Conservation (phyloP, 2,113 vertebrate species). For the Tetraodon nigroviridis region DNA sequence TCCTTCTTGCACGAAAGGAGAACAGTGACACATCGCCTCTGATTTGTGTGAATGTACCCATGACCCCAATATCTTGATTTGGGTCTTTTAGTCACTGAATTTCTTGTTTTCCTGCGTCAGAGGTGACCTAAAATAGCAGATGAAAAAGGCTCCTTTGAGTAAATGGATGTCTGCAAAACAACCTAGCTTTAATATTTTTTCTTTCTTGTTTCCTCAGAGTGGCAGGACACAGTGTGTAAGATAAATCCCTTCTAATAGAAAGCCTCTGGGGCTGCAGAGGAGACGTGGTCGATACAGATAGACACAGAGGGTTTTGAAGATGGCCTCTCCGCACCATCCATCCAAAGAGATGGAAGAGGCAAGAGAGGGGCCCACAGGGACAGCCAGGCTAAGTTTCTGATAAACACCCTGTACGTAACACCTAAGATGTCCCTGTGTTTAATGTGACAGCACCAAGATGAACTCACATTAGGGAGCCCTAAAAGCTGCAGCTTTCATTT, state of each 20-base stretch:
- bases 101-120: background rate
- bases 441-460: constrained; percentile 70
- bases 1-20: constrained; percentile 22
- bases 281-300: constrained; percentile 61
- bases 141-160: too few species aligned
- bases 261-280: constrained; percentile 54
- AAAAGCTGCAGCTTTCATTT: constrained; percentile 46
- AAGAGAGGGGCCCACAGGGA: constrained; percentile 47
- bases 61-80: background rate
- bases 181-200: constrained; percentile 4
- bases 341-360: constrained; percentile 57
- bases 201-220: constrained; percentile 26
- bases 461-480: constrained; percentile 66
- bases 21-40: constrained; percentile 35
- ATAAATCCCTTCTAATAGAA: constrained; percentile 70
- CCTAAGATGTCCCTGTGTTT: constrained; percentile 68
- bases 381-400: constrained; percentile 63
- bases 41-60: constrained; percentile 27
- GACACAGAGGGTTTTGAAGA: constrained; percentile 66
- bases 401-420: constrained; percentile 68
- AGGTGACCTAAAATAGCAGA: constrained; percentile 15
- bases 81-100: background rate
- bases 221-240: constrained; percentile 58
- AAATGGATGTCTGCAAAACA: constrained; percentile 3
- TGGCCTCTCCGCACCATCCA: constrained; percentile 51